A percentile compares a stretch with the other conserved stretches of the same genome.
Conservation (phyloP, 2,113 vertebrate species). For the Theristicus caerulescens region DNA sequence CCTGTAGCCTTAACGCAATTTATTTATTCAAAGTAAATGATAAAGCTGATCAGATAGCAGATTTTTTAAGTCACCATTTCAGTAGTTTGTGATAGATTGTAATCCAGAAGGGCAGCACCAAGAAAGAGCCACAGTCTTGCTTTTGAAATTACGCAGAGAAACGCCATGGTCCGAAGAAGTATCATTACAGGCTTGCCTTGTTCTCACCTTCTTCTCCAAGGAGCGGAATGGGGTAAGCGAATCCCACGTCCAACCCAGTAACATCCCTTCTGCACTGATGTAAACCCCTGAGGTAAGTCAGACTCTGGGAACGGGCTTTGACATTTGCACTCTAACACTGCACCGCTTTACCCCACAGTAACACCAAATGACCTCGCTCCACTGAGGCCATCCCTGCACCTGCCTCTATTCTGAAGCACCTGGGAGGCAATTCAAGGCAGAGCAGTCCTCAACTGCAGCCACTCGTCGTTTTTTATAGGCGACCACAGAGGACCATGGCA, state of each 20-base stretch:
- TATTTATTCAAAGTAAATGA: background rate
- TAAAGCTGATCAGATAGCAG: background rate
- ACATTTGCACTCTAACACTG: background rate
- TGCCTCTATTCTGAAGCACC: accelerated
- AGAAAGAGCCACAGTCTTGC: background rate
- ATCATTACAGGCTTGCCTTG: background rate
- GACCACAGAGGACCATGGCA: background rate
- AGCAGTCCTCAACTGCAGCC: background rate
- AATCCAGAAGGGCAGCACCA: background rate
- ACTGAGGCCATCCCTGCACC: background rate
- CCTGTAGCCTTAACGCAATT: background rate
- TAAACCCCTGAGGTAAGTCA: background rate
- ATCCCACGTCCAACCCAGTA: background rate
- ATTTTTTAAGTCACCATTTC: background rate
- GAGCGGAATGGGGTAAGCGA: background rate
- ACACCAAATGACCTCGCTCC: accelerated
- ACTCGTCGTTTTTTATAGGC: background rate
- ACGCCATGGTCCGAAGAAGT: background rate
- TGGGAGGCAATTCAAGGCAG: background rate
- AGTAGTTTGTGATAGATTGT: background rate
- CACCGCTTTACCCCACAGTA: background rate
- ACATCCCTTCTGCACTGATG: background rate
- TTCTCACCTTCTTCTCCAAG: background rate
- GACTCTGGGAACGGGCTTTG: background rate
- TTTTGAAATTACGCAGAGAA: background rate